Evolutionary conservation across 1,140 invertebrate genomes (phyloP), one percentile per base, ranked within the genome.

Genomic region (Drosophila micromelanica): DNA sequence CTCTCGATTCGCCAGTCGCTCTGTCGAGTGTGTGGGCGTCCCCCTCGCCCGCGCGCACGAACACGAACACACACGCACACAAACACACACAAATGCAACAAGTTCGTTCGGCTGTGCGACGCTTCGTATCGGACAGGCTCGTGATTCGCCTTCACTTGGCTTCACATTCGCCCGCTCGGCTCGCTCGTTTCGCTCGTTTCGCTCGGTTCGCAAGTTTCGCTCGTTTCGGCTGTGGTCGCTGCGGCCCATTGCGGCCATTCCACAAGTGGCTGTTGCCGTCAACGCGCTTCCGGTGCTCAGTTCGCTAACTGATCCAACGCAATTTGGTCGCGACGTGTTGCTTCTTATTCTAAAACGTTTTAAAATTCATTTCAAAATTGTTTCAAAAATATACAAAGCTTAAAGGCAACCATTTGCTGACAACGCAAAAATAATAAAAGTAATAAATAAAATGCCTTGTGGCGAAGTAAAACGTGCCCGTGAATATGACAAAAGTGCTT

Each of bases 231-330:
- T 54, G 65, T 49, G 46, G 60, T 42, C 61, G 60, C 78, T 69
- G 27, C 27, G 71, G 46, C 49, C 61, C 49, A 60, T 32, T 73
- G 64, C 65, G 76, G 62, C 76, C 73, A 90, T 90, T 90, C 86
- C 86, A 90, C 86, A 90, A 90, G 86, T 90, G 86, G 86, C 87
- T 75, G 79, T 80, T 79, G 74, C 76, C 52, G 76, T 77, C 68
- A 74, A 67, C 81, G 86, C 79, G 87, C 82, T 90, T 90, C 87
- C 86, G 86, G 86, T 90, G 64, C 70, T 90, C 80, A 85, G 80
- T 81, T 81, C 62, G 55, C 45, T 48, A 59, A 73, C 49, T 67
- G 68, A 17, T 54, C 56, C 76, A 81, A 57, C 57, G 75, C 64
- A 64, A 59, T 59, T 77, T 61, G 64, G 55, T 78, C 49, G 55